Percentiles rank a stretch among this genome's conserved stretches.
Conservation (phyloP, 1,140 invertebrate species). For the Adoxophyes honmai region DNA sequence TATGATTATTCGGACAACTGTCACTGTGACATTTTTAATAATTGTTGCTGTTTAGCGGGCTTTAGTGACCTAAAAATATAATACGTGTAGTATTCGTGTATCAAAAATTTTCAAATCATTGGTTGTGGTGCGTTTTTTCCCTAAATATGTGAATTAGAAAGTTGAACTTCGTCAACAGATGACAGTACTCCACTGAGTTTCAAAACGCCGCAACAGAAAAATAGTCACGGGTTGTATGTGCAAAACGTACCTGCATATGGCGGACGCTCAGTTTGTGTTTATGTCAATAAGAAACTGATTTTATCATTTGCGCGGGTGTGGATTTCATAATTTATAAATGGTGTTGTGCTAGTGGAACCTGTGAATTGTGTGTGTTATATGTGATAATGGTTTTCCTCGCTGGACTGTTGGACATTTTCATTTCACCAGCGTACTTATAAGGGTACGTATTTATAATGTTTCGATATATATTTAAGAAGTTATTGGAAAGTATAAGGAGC, state of each 20-base stretch:
- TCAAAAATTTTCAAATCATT: too few species aligned
- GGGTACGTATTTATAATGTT: slow-evolving; percentile 66
- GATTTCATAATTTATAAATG: slow-evolving; percentile 58
- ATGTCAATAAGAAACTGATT: slow-evolving; percentile 75
- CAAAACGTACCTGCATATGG: slow-evolving; percentile 73
- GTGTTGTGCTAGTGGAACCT: slow-evolving; percentile 63
- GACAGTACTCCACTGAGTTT: slow-evolving; percentile 25
- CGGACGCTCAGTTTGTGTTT: slow-evolving; percentile 74
- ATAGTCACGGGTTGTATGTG: slow-evolving; percentile 48
- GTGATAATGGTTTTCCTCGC: slow-evolving; percentile 67
- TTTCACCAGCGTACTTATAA: slow-evolving; percentile 63
- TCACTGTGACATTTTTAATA: too few species aligned
- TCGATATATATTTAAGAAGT: slow-evolving; percentile 31
- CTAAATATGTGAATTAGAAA: too few species aligned
- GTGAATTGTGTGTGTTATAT: slow-evolving; percentile 62
- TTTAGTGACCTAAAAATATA: too few species aligned
- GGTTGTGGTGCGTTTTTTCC: too few species aligned
- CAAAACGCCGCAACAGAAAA: slow-evolving; percentile 33
- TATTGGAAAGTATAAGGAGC: slow-evolving; percentile 2
- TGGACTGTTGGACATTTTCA: slow-evolving; percentile 56
- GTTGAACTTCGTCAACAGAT: background rate
- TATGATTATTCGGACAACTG: too few species aligned
- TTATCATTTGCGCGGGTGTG: slow-evolving; percentile 72
- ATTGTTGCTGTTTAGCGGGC: too few species aligned
- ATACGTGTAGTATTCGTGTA: too few species aligned